These are phyloP conservation scores for Anarhynchus alexandrinus DNA, from an alignment of 2,113 vertebrate species.

Conservation along the genomic window DNA sequence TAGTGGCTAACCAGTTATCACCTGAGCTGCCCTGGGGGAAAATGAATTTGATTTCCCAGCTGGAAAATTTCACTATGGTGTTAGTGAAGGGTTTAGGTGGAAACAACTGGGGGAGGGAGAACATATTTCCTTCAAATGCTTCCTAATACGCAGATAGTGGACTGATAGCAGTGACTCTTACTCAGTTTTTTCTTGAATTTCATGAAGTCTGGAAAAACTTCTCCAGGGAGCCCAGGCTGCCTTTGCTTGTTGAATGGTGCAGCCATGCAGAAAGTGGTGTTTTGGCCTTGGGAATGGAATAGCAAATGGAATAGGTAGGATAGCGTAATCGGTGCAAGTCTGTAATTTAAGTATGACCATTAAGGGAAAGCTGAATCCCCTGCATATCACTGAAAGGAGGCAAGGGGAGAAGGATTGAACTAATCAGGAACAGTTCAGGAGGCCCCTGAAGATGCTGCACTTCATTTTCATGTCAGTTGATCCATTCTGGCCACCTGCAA, in stretches of 20 bases:
- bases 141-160: not conserved
- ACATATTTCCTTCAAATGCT: not conserved
- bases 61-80: not conserved
- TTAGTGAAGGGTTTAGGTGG: not conserved
- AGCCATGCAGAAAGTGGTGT: not conserved
- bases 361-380: not conserved
- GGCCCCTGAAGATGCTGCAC: not conserved
- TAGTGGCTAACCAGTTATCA: not conserved
- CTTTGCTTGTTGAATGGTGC: not conserved
- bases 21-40: not conserved
- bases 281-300: not conserved
- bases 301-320: not conserved
- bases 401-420: not conserved
- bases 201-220: not conserved
- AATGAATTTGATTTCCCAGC: not conserved
- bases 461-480: not conserved
- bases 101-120: not conserved
- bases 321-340: fast-evolving
- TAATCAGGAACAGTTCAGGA: fast-evolving
- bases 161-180: not conserved
- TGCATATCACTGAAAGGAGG: too few relatives aligned
- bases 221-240: not conserved
- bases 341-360: not conserved
- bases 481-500: not conserved
- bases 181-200: not conserved